Evolutionary conservation across 2,797 vertebrate genomes (phyloP).

Genomic region (Echiichthys vipera): DNA sequence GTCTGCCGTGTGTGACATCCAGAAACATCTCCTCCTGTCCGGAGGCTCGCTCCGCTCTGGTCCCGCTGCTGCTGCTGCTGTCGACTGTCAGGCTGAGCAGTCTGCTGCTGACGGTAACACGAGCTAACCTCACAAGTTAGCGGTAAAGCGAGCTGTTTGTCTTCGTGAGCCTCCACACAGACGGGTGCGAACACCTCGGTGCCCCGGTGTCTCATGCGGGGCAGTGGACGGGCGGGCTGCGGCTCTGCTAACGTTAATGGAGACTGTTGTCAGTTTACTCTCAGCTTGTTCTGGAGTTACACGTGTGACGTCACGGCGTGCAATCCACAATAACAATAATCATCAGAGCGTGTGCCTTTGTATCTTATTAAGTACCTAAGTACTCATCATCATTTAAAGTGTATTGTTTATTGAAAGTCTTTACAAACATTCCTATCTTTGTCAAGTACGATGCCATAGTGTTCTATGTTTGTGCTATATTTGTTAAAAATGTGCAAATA

Average conservation of each 20-base stretch:
- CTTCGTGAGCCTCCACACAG: not conserved
- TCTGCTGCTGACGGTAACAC: constrained; percentile 28
- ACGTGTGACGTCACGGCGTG: constrained; percentile 71
- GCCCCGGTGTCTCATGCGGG: not conserved
- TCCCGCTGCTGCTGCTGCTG: constrained; percentile 19
- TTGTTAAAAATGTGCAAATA: too few relatives aligned
- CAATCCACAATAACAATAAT: constrained; percentile 31
- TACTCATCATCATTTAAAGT: too few relatives aligned
- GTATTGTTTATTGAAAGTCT: too few relatives aligned
- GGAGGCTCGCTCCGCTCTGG: constrained; percentile 6
- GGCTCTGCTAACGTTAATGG: constrained; percentile 23
- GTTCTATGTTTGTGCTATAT: too few relatives aligned
- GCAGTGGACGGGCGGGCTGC: not conserved
- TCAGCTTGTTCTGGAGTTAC: constrained; percentile 50
- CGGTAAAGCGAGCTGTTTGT: not conserved
- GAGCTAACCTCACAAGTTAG: not conserved
- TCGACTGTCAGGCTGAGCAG: constrained; percentile 23
- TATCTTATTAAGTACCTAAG: too few relatives aligned
- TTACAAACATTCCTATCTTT: too few relatives aligned
- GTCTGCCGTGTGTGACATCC: constrained; percentile 23
- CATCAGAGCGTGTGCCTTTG: too few relatives aligned
- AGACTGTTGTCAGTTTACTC: constrained; percentile 42
- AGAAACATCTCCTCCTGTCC: constrained; percentile 32
- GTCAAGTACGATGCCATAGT: too few relatives aligned
- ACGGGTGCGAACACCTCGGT: not conserved